Evolutionary conservation across 2,797 vertebrate species (phyloP).

Genomic region (Diceros bicornis): DNA sequence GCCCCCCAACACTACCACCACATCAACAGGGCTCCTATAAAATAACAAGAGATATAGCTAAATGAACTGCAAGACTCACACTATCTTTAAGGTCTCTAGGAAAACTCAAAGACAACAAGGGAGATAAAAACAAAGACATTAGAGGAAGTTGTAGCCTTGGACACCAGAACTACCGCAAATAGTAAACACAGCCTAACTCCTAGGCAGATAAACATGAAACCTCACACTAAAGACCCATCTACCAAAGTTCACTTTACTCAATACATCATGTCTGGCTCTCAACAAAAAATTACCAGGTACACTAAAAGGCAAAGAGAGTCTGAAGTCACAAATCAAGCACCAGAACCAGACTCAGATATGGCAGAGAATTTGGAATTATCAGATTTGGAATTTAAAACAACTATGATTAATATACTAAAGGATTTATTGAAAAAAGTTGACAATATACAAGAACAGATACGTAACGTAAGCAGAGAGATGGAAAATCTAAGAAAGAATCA

Average conservation of each 20-base stretch:
- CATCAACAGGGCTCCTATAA: neutral
- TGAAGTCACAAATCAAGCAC: neutral
- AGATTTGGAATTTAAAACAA: conserved; percentile 32
- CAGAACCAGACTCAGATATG: neutral
- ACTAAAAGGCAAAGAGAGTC: neutral
- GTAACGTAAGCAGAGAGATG: neutral
- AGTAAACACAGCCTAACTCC: neutral
- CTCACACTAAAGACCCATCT: neutral
- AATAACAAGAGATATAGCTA: neutral
- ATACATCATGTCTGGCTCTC: neutral
- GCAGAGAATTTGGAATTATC: neutral
- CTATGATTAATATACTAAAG: neutral
- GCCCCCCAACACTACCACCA: neutral
- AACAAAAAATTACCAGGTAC: neutral
- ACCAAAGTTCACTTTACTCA: neutral
- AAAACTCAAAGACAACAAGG: neutral
- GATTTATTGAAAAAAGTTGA: neutral
- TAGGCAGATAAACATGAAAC: neutral
- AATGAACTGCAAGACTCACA: neutral
- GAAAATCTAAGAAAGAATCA: neutral
- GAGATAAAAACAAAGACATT: neutral
- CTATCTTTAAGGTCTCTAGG: neutral
- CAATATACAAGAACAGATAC: neutral
- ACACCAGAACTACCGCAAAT: neutral
- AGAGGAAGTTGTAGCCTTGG: neutral